Evolutionary conservation across 2,888 invertebrate genomes (phyloP).

Genomic region (Atethmia centrago): DNA sequence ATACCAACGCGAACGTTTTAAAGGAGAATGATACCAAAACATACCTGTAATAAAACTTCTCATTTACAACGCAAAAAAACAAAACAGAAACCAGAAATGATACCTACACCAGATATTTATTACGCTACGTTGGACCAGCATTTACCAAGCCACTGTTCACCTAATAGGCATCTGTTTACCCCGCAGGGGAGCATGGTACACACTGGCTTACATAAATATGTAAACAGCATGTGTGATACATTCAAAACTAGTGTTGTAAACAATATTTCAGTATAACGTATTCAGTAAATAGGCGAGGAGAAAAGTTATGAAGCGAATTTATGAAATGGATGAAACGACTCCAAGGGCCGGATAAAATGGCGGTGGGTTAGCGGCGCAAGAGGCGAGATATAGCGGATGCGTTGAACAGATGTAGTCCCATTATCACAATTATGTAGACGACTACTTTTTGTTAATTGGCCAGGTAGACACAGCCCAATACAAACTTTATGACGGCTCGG

Average conservation of each 20-base stretch:
- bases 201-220: constrained; percentile 14
- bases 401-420: neutral
- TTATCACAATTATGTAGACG: neutral
- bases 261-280: constrained; percentile 74
- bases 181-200: constrained; percentile 11
- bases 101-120: neutral
- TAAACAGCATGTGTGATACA: constrained; percentile 34
- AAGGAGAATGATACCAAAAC: neutral
- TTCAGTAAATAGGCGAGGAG: constrained; percentile 74
- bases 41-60: neutral
- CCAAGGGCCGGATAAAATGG: constrained; percentile 69
- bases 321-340: constrained; percentile 83
- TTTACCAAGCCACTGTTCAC: neutral
- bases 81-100: neutral
- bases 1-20: neutral
- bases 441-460: neutral
- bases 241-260: constrained; percentile 65
- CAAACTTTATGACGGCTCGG: too few species aligned
- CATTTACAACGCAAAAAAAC: neutral
- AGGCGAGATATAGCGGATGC: constrained; percentile 35
- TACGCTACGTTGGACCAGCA: neutral
- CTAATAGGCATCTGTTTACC: constrained; percentile 39
- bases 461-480: too few species aligned
- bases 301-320: constrained; percentile 82
- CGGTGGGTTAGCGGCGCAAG: constrained; percentile 44